Evolutionary conservation across 2,113 vertebrate species (phyloP).

Genomic region (Oreochromis aureus): DNA sequence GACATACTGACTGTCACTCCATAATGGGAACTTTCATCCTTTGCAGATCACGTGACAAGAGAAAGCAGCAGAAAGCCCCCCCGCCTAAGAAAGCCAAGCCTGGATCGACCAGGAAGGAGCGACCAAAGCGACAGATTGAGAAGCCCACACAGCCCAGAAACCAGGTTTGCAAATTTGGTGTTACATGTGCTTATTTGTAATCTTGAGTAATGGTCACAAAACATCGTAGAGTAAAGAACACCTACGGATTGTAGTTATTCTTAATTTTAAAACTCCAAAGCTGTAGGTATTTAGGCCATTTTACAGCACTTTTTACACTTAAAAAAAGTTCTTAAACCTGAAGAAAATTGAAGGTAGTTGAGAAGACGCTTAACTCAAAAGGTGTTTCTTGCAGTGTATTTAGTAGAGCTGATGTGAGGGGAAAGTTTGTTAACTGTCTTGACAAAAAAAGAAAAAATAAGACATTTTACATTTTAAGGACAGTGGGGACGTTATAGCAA

Average conservation of each 20-base stretch:
- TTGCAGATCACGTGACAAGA: constrained; percentile 79
- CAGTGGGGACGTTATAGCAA: neutral
- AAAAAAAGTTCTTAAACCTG: neutral
- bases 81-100: constrained; percentile 61
- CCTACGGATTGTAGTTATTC: rapidly evolving
- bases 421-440: neutral
- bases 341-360: neutral
- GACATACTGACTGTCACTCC: neutral
- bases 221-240: neutral
- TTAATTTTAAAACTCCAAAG: neutral
- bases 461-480: neutral
- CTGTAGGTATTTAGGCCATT: neutral
- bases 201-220: neutral
- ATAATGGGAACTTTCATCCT: neutral
- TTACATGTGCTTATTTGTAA: neutral
- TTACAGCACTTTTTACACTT: neutral
- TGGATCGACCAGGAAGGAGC: constrained; percentile 46
- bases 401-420: neutral
- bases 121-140: constrained; percentile 8
- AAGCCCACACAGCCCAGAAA: constrained; percentile 62
- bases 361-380: neutral
- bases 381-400: neutral
- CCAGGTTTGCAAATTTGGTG: constrained; percentile 46
- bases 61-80: constrained; percentile 52
- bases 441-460: neutral